Base-by-base conservation (phyloP, 2,888 invertebrate species). In the Allolobophora icterica region DNA sequence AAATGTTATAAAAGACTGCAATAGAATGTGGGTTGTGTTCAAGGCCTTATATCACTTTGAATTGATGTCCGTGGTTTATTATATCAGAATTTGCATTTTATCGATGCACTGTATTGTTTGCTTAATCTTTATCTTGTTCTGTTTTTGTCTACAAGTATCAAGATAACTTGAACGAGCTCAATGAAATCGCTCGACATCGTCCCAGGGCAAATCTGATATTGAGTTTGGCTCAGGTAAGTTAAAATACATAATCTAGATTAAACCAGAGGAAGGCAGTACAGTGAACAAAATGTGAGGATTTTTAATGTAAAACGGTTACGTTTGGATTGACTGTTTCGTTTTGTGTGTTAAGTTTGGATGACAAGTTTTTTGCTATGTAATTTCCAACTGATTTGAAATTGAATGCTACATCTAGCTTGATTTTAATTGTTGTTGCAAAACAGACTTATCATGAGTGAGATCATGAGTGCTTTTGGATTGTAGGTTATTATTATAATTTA, bases 81-180 rank as follows among this genome's bases (percentile, higher is more conserved):
- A 71, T n/a, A 71, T 71, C n/a, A 71, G 71, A 13, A 71, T 71
- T 71, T 11, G 6, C 71, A 71, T 71, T 71, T n/a, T 71, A n/a
- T 17, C 11, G 30, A n/a, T 71, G n/a, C 71, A 71, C 71, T 71
- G 6, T n/a, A 71, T 30, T 8, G n/a, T 71, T 0, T n/a, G 71
- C 30, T 71, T 8, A 71, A 71, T 71, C 58, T 58, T 24, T 58
- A 2, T 38, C n/a, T 45, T 21, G 84, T 34, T 71, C 89, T 30
- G 40, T 90, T 91, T 11, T 2, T 91, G 38, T 33, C 45, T 89
- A 5, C 95, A 8, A 98, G 98, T 98, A 98, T 95, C 97, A 98
- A 96, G 98, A 98, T 95, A 98, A 98, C 95, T 97, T 99, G 91
- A 97, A 97, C 93, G 97, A 97, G 92, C 96, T 99, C 92, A 98